Evolutionary conservation across 2,888 invertebrate species (phyloP), one percentile per base, ranked within the genome.

Genomic region (Dusona sp.): DNA sequence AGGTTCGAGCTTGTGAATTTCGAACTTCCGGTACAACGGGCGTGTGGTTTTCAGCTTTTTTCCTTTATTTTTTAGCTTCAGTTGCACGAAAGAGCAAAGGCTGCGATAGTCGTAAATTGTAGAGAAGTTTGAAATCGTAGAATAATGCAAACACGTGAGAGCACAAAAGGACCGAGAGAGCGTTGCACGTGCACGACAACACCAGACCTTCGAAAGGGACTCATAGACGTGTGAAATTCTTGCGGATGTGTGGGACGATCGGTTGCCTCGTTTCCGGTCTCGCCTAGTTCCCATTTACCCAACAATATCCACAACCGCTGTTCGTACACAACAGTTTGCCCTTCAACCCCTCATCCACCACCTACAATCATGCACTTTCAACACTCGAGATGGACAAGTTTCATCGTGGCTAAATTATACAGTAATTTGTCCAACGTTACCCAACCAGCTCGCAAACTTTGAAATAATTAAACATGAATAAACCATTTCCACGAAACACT

Each of bases 211-310:
- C 42, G 2, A 45, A 38, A 38, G 57, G 8, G 48, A 36, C 75
- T 80, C 75, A 85, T 78, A 72, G 72, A 78, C 77, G 84, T 77
- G 84, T 77, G 80, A 85, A 85, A 72, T 64, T 77, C 64, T 42
- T 48, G 48, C 29, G 33, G 65, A 78, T 33, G 16, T 29, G 61
- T 22, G 42, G 33, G 45, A 57, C 22, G 57, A 65, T 13, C 77
- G 68, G 65, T 72, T 67, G 42, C 13, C 72, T 45, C 8, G 38
- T 45, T 33, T 74, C 61, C 48, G 61, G 70, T 72, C 13, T 45
- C 51, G 0, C 22, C 74, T 25, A 45, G 22, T 36, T 61, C 36
- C 75, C 65, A 84, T 84, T 80, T 74, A 68, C 72, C 51, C 64
- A 48, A 73, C 72, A 82, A 82, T 82, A 57, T 25, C 48, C 57